A percentile compares a stretch with the other conserved stretches of the same genome.
Evolutionary conservation across 1,140 invertebrate genomes (phyloP).

Genomic region (Hypsibius dujardini): DNA sequence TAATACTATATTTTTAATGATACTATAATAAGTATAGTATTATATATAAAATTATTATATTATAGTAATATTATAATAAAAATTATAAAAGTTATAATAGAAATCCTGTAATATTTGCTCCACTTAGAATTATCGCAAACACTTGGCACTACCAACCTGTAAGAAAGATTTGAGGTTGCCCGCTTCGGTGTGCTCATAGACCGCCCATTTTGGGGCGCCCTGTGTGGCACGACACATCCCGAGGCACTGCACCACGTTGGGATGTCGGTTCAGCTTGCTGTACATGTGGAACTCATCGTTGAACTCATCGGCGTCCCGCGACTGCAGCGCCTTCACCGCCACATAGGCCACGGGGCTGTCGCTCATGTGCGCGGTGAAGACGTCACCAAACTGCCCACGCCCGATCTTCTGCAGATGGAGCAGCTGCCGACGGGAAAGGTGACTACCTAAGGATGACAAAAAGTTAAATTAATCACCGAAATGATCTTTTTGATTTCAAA

Average conservation of each 20-base stretch:
- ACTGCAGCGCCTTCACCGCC: slow-evolving; percentile 54
- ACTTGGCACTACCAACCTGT: too few relatives aligned
- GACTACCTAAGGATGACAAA: too few relatives aligned
- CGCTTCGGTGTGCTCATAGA: not conserved
- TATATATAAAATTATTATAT: too few relatives aligned
- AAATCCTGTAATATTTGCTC: too few relatives aligned
- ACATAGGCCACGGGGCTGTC: slow-evolving; percentile 32
- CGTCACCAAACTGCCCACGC: slow-evolving; percentile 51
- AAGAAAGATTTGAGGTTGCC: not conserved
- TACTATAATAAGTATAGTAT: too few relatives aligned
- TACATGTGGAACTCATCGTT: slow-evolving; percentile 68
- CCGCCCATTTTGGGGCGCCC: not conserved
- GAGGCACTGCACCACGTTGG: slow-evolving; percentile 54
- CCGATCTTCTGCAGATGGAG: not conserved
- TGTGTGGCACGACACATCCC: slow-evolving; percentile 46
- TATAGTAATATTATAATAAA: too few relatives aligned
- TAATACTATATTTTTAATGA: too few relatives aligned
- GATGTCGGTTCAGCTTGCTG: slow-evolving; percentile 54
- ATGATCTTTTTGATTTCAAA: too few relatives aligned
- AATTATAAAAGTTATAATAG: too few relatives aligned
- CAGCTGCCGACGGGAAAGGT: not conserved
- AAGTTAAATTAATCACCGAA: too few relatives aligned
- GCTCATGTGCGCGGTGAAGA: slow-evolving; percentile 46
- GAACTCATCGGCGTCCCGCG: slow-evolving; percentile 58
- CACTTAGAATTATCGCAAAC: too few relatives aligned